These are phyloP conservation scores for Thunnus thynnus DNA, from an alignment of 2,113 vertebrate species.

Conservation along the genomic window DNA sequence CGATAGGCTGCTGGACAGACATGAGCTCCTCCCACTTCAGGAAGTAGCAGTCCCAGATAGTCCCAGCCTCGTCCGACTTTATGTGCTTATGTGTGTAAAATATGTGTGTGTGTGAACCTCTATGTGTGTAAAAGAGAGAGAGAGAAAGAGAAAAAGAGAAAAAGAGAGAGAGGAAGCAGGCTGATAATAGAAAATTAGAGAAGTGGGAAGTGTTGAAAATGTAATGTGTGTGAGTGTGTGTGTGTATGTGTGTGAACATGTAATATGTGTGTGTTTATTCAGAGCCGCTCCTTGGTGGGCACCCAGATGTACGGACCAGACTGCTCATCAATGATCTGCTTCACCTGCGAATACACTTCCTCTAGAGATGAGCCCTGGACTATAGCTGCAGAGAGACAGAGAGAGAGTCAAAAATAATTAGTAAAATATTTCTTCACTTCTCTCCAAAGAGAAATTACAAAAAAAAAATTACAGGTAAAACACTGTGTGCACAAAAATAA, in stretches of 20 bases:
- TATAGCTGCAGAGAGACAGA: constrained; percentile 85
- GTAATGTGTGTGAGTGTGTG: constrained; percentile 42
- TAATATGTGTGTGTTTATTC: constrained; percentile 72
- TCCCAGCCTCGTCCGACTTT: constrained; percentile 64
- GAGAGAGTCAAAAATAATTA: background rate
- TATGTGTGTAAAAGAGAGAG: background rate
- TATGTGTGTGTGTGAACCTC: constrained; percentile 1
- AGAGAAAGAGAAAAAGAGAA: constrained; percentile 14
- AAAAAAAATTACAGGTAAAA: background rate
- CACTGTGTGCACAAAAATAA: background rate
- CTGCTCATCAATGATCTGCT: constrained; percentile 97
- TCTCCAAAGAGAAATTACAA: background rate
- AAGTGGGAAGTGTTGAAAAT: constrained; percentile 51
- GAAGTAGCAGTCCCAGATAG: constrained; percentile 76
- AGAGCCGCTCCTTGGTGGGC: constrained; percentile 95
- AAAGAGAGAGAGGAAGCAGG: constrained; percentile 69
- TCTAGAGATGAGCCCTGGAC: constrained; percentile 95
- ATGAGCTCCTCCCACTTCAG: constrained; percentile 78
- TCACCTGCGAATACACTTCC: constrained; percentile 97
- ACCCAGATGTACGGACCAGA: constrained; percentile 98
- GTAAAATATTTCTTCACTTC: no score
- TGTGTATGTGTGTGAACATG: constrained; percentile 42
- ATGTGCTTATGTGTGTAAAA: constrained; percentile 64
- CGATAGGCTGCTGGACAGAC: constrained; percentile 90
- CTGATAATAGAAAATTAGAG: constrained; percentile 79